Evolutionary conservation across 2,888 invertebrate genomes (phyloP).

Genomic region (Polyommatus icarus): DNA sequence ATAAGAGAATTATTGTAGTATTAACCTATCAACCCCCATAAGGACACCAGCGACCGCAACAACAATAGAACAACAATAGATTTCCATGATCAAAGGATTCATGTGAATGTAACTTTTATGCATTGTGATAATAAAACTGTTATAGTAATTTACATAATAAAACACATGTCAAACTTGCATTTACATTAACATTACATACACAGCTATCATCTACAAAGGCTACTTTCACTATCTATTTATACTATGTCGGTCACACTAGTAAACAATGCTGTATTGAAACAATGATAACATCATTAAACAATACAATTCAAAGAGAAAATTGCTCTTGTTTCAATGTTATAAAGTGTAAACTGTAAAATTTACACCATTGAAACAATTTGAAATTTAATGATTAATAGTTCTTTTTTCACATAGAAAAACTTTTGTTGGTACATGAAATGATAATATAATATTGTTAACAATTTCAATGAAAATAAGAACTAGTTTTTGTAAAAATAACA

Average conservation of each 20-base stretch:
- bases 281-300: constrained; percentile 27
- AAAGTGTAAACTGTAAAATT: background rate
- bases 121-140: background rate
- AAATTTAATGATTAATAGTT: background rate
- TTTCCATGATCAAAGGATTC: too few species aligned
- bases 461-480: background rate
- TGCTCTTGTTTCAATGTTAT: background rate
- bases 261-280: constrained; percentile 26
- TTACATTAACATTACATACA: constrained; percentile 12
- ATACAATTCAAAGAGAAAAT: constrained; percentile 23
- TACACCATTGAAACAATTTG: too few species aligned
- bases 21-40: too few species aligned
- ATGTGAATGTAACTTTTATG: too few species aligned
- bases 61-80: too few species aligned
- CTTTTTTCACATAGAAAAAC: background rate
- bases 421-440: background rate
- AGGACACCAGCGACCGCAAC: too few species aligned
- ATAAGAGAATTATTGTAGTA: too few species aligned
- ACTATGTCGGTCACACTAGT: background rate
- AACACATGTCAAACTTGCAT: background rate
- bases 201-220: constrained; percentile 6
- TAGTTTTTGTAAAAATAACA: background rate
- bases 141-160: background rate
- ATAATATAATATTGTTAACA: background rate
- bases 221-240: constrained; percentile 25